Evolutionary conservation across 2,113 vertebrate species (phyloP).

Genomic region (Aegypius monachus): DNA sequence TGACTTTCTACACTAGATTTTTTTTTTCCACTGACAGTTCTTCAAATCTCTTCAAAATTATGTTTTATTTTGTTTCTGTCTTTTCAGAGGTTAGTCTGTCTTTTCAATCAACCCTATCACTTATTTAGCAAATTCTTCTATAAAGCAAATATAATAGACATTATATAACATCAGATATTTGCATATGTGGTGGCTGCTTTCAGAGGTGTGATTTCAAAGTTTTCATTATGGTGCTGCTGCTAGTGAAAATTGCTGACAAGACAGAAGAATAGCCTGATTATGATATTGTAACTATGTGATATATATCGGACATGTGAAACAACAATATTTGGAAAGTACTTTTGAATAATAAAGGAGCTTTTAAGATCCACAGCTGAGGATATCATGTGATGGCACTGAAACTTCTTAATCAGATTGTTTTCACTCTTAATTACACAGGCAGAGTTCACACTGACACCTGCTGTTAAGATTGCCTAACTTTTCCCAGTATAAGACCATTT

Average conservation of each 20-base stretch:
- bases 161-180: not conserved
- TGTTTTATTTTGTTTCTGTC: not conserved
- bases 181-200: not conserved
- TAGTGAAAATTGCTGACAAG: not conserved
- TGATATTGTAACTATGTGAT: not conserved
- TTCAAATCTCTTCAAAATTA: not conserved
- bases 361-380: not conserved
- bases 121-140: not conserved
- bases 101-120: not conserved
- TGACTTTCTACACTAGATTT: not conserved
- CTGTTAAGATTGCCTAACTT: slow-evolving; percentile 27
- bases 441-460: slow-evolving; percentile 46
- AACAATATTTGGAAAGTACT: not conserved
- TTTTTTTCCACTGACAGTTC: not conserved
- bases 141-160: not conserved
- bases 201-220: not conserved
- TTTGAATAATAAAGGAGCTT: not conserved
- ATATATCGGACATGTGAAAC: not conserved
- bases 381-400: not conserved
- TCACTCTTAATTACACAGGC: not conserved
- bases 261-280: not conserved
- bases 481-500: not conserved
- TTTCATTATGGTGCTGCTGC: not conserved
- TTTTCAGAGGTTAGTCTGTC: not conserved
- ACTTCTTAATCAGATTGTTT: not conserved